Conservation (phyloP, 2,113 vertebrate genomes). For the Embiotoca jacksoni region DNA sequence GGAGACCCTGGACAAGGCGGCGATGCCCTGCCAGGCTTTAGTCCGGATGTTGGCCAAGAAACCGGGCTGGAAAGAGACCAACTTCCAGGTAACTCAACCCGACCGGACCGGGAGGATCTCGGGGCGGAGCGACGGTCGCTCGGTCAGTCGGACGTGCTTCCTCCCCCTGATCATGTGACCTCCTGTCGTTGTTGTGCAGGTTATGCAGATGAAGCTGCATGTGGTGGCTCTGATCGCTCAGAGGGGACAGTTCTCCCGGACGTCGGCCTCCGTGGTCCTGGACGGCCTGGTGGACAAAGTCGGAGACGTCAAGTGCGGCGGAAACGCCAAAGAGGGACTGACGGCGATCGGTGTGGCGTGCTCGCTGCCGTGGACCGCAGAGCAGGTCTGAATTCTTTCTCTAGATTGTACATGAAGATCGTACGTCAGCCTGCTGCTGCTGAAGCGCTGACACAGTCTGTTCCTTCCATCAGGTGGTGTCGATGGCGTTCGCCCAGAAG, state of each 20-base stretch:
- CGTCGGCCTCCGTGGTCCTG: conserved; percentile 91
- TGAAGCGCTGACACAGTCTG: background rate
- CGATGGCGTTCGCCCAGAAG: conserved; percentile 95
- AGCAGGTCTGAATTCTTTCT: conserved; percentile 86
- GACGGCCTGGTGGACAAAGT: conserved; percentile 97
- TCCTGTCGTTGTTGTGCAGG: conserved; percentile 82
- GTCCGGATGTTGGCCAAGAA: conserved; percentile 98
- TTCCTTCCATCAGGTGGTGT: conserved; percentile 87
- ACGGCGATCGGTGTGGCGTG: conserved; percentile 93
- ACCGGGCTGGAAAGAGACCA: conserved; percentile 99
- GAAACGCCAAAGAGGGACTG: conserved; percentile 93
- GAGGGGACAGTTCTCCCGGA: conserved; percentile 96
- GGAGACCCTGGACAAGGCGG: conserved; percentile 91
- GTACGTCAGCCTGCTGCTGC: background rate
- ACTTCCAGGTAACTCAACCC: conserved; percentile 92
- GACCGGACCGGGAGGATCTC: too few relatives aligned
- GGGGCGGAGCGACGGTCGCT: too few relatives aligned
- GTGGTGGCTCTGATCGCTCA: conserved; percentile 93
- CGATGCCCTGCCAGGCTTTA: conserved; percentile 96
- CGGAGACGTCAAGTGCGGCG: conserved; percentile 96
- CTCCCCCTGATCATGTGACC: background rate
- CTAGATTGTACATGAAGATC: background rate
- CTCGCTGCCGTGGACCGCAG: conserved; percentile 95
- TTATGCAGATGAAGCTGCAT: conserved; percentile 98
- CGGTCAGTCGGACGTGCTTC: too few relatives aligned